phyloP scores from a whole-genome alignment of 2,888 invertebrate species.

The Hemicrepidius hirtus region DNA sequence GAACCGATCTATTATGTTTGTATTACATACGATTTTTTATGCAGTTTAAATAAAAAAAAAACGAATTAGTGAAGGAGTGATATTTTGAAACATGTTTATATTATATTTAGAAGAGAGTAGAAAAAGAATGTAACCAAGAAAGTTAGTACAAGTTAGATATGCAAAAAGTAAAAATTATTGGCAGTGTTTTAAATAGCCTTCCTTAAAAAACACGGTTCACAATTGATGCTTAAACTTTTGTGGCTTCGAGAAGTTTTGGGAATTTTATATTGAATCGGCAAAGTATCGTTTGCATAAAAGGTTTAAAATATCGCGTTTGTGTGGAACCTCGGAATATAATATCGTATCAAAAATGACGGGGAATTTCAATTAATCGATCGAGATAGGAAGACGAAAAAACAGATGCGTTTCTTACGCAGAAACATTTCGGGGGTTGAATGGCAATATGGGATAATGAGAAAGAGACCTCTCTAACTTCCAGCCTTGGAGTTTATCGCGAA shows the following conservation, averaged over 20 bases:
- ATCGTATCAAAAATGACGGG: not conserved
- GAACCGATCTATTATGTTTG: slow-evolving; percentile 16
- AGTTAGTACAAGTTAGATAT: too few species aligned
- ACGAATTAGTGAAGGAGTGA: too few species aligned
- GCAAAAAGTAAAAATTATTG: too few species aligned
- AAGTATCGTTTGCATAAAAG: slow-evolving; percentile 28
- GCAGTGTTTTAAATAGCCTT: slow-evolving; percentile 2
- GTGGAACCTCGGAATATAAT: not conserved
- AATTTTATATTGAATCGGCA: slow-evolving; percentile 31
- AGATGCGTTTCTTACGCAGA: not conserved
- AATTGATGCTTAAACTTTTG: slow-evolving; percentile 10
- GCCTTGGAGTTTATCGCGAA: slow-evolving; percentile 36
- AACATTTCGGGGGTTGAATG: slow-evolving; percentile 1
- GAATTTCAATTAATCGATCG: slow-evolving; percentile 20
- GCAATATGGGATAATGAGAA: slow-evolving; percentile 15
- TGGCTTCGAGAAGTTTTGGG: slow-evolving; percentile 4
- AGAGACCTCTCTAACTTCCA: slow-evolving; percentile 1
- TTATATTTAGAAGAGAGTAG: too few species aligned
- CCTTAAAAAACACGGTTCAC: slow-evolving; percentile 8
- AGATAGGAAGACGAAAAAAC: not conserved
- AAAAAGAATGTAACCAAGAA: too few species aligned
- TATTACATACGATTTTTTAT: too few species aligned
- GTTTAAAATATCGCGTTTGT: slow-evolving; percentile 26
- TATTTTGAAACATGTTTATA: too few species aligned
- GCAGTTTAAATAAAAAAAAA: too few species aligned